Base-by-base conservation (phyloP, 2,797 vertebrate genomes). In the Tenualosa ilisha region DNA sequence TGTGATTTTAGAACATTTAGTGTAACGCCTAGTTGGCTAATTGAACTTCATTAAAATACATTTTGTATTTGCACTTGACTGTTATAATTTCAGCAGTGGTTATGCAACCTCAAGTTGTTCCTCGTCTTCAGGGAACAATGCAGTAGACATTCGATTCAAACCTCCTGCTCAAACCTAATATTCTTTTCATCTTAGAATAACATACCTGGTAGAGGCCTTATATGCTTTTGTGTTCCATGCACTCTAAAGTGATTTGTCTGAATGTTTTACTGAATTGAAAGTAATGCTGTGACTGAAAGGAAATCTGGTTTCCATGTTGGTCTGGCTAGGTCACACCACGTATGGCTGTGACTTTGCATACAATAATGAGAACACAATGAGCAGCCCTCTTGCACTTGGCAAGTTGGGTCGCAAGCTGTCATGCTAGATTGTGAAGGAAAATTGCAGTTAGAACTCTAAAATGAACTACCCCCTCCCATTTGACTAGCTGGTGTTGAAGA, bases 321-420 rank as follows among this genome's bases (percentile, higher is more conserved):
- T n/a, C 15, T 22, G 72, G 72, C 31, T 37, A 43, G 31, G 3
- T 13, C 13, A 15, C 72, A 22, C 37, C 72, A 46, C 20, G 40
- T 79, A 79, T 79, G 72, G 40, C 72, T 22, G 37, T 20, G 37
- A 46, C 72, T 75, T 75, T 79, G 72, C 72, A 79, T 79, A 79
- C 72, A 79, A 79, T 79, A 46, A 79, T 46, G 72, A 79, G 40
- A 79, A 79, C 72, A 79, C 72, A 79, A 79, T 79, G 37, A 79
- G 20, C 40, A 79, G 26, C 15, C 72, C 40, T 40, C 20, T 22
- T 79, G 72, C 40, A 79, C 40, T 79, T 79, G 72, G 72, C 20
- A 79, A 79, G 72, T 79, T 79, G 15, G 40, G 72, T 46, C 8
- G 17, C 72, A 79, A 46, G 72, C 72, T 79, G 72, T 79, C 72